phyloP scores from a whole-genome alignment of 1,140 invertebrate species.

The Bombus huntii region DNA sequence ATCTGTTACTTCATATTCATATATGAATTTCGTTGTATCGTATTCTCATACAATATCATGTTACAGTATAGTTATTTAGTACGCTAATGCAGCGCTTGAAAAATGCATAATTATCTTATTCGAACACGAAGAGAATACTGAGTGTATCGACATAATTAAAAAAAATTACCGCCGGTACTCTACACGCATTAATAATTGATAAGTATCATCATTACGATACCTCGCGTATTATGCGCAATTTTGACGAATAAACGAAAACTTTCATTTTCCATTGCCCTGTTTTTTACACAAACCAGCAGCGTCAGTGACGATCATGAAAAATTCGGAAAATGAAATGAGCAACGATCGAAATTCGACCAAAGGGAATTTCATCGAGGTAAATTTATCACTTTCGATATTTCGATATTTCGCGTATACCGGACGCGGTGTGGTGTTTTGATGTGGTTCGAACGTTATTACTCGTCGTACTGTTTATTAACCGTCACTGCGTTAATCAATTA shows the following conservation, averaged over 20 bases:
- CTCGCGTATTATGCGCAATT: neutral
- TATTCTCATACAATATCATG: neutral
- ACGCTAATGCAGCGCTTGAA: neutral
- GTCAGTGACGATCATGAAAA: neutral
- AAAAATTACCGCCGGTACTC: neutral
- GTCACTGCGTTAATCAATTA: too few species aligned
- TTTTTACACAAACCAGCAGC: neutral
- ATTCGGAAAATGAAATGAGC: slow-evolving; percentile 11
- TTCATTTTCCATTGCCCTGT: neutral
- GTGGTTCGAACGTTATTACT: too few species aligned
- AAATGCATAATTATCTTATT: neutral
- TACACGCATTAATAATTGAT: neutral
- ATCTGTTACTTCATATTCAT: neutral
- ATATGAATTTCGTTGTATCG: neutral
- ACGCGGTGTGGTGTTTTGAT: too few species aligned
- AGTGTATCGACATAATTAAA: neutral
- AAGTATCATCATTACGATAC: neutral
- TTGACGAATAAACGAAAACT: neutral
- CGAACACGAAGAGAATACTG: neutral
- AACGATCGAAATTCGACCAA: neutral
- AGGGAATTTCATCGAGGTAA: neutral
- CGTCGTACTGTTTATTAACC: too few species aligned
- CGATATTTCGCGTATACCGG: neutral
- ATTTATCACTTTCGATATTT: neutral
- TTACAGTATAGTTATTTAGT: neutral